A percentile compares a stretch with the other conserved stretches of the same genome.
Evolutionary conservation across 2,113 vertebrate species (phyloP).

Genomic region (Pseudolaguvia tuberculata): DNA sequence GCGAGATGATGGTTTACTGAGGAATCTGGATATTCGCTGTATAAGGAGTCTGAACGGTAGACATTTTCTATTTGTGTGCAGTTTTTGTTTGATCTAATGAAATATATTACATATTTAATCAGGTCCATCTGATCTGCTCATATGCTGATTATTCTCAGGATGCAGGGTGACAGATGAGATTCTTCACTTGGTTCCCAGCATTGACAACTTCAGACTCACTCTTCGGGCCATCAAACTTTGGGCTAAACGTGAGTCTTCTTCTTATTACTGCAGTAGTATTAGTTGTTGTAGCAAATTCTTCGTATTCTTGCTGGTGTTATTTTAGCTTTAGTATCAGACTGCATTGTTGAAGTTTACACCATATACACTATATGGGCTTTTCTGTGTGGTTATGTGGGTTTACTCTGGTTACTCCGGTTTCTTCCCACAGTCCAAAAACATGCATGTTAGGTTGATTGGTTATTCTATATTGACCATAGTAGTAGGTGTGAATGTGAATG

Average conservation of each 20-base stretch:
- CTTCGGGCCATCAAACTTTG: constrained; percentile 90
- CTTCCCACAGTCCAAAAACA: too few relatives aligned
- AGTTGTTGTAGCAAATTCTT: not conserved
- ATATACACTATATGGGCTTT: too few relatives aligned
- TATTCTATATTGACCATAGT: too few relatives aligned
- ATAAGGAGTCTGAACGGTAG: constrained; percentile 88
- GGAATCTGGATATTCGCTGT: constrained; percentile 82
- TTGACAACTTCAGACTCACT: constrained; percentile 87
- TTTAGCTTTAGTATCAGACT: not conserved
- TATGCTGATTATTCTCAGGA: constrained; percentile 62
- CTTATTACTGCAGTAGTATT: constrained; percentile 14
- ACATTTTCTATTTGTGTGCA: not conserved
- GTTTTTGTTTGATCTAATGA: not conserved
- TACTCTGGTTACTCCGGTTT: too few relatives aligned
- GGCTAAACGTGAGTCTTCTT: constrained; percentile 84
- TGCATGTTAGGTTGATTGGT: too few relatives aligned
- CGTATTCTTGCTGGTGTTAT: not conserved
- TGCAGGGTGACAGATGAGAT: constrained; percentile 91
- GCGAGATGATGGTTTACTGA: constrained; percentile 78
- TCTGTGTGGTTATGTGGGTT: too few relatives aligned
- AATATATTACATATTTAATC: not conserved
- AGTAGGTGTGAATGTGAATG: too few relatives aligned
- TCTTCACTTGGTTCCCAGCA: constrained; percentile 85
- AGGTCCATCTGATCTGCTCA: not conserved
- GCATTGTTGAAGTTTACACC: too few relatives aligned